Evolutionary conservation across 2,888 invertebrate species (phyloP).

Genomic region (Euproctis similis): DNA sequence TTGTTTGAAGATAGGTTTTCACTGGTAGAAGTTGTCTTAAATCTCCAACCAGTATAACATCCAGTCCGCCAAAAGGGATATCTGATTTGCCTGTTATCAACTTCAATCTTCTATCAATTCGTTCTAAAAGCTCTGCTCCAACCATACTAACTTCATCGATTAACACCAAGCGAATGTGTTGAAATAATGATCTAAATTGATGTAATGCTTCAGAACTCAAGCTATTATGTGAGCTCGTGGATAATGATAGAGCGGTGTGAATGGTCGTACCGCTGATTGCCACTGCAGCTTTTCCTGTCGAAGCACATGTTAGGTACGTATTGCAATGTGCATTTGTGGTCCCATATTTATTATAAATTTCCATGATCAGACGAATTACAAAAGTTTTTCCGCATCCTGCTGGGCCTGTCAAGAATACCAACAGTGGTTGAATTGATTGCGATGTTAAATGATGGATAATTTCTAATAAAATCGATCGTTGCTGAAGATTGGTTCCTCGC

Average conservation of each 20-base stretch:
- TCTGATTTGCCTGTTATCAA: constrained; percentile 29
- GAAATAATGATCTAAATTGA: constrained; percentile 20
- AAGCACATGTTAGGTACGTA: constrained; percentile 38
- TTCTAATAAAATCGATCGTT: neutral
- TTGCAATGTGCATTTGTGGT: constrained; percentile 9
- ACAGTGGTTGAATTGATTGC: neutral
- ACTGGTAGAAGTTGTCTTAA: constrained; percentile 28
- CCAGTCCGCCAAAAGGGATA: constrained; percentile 15
- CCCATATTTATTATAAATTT: neutral
- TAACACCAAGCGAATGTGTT: constrained; percentile 28
- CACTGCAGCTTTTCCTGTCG: constrained; percentile 39
- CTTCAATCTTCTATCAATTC: constrained; percentile 17
- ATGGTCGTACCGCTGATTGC: constrained; percentile 41
- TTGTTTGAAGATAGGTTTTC: constrained; percentile 10
- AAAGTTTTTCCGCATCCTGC: neutral
- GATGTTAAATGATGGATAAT: neutral
- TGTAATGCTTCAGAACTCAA: constrained; percentile 7
- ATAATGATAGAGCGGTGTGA: constrained; percentile 33
- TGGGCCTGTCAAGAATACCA: constrained; percentile 1
- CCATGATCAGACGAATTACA: neutral
- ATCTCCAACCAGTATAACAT: constrained; percentile 21
- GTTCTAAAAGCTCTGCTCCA: constrained; percentile 26
- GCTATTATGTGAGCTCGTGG: constrained; percentile 3
- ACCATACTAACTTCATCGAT: constrained; percentile 44
- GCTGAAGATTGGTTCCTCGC: neutral